Evolutionary conservation across 2,113 vertebrate species (phyloP).

Genomic region (Thomomys bottae): DNA sequence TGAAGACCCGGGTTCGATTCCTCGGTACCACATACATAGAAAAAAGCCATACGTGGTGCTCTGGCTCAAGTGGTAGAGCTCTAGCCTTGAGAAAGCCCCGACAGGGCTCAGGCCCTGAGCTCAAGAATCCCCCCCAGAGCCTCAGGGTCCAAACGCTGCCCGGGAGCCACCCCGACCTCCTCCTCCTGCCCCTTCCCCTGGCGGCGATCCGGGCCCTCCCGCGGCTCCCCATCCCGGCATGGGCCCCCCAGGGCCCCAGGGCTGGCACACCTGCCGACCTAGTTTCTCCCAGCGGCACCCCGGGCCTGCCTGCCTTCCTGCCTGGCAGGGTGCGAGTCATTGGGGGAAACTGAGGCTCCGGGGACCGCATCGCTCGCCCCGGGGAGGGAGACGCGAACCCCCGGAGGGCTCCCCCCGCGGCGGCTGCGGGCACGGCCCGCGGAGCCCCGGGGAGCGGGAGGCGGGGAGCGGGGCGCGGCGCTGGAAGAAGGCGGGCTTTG

Average conservation of each 20-base stretch:
- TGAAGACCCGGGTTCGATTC: too few relatives aligned
- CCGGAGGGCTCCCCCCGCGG: slow-evolving; percentile 34
- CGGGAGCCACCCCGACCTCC: background rate
- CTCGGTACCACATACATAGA: too few relatives aligned
- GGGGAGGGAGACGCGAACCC: slow-evolving; percentile 60
- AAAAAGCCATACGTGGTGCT: too few relatives aligned
- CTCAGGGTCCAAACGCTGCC: background rate
- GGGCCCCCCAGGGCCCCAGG: too few relatives aligned
- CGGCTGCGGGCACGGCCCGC: slow-evolving; percentile 42
- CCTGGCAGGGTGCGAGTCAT: background rate
- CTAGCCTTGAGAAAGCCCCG: too few relatives aligned
- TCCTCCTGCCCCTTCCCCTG: background rate
- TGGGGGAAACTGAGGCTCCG: background rate
- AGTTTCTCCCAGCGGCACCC: background rate
- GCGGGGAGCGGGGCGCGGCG: background rate
- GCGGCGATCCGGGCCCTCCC: too few relatives aligned
- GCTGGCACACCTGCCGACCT: background rate
- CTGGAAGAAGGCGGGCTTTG: slow-evolving; percentile 85
- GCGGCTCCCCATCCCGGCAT: too few relatives aligned
- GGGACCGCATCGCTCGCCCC: background rate
- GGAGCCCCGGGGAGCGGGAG: background rate
- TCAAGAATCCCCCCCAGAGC: background rate
- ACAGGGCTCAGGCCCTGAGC: too few relatives aligned
- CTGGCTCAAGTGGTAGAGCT: too few relatives aligned
- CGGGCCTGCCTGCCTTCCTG: background rate